Conservation (phyloP, 30 jellyfish, hydroid and myxozoan species). For the Aurelia sp. region DNA sequence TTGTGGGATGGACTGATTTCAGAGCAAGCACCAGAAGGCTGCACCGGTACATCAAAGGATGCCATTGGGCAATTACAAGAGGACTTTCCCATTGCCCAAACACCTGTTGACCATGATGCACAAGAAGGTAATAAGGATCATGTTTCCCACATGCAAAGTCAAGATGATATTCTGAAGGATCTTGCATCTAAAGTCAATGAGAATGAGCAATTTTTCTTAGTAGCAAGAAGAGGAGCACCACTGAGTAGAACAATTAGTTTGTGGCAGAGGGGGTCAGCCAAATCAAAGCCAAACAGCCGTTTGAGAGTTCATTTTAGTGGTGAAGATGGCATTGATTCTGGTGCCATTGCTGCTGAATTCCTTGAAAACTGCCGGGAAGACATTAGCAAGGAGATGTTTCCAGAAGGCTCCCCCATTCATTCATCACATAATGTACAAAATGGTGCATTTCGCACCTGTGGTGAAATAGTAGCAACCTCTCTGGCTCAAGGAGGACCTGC, state of each 20-base stretch:
- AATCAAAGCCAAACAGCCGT: slow-evolving; percentile 21
- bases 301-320: slow-evolving; percentile 47
- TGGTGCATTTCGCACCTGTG: slow-evolving; percentile 48
- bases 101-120: too few relatives aligned
- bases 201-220: slow-evolving; percentile 11
- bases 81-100: too few relatives aligned
- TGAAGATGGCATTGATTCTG: slow-evolving; percentile 57
- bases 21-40: too few relatives aligned
- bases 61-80: too few relatives aligned
- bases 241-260: not conserved
- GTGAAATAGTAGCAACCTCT: slow-evolving; percentile 23
- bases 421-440: slow-evolving; percentile 40
- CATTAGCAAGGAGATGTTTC: slow-evolving; percentile 4
- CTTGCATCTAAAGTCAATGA: slow-evolving; percentile 15
- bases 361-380: too few relatives aligned
- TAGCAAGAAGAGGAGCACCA: slow-evolving; percentile 10
- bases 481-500: slow-evolving; percentile 67
- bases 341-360: slow-evolving; percentile 32
- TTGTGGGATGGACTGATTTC: too few relatives aligned
- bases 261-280: slow-evolving; percentile 6
- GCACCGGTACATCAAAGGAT: too few relatives aligned
- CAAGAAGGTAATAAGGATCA: not conserved
- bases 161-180: slow-evolving; percentile 10
- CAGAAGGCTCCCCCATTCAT: slow-evolving; percentile 54
- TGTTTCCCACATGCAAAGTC: not conserved